Evolutionary conservation across 1,140 invertebrate genomes (phyloP).

Genomic region (Grapholita molesta): DNA sequence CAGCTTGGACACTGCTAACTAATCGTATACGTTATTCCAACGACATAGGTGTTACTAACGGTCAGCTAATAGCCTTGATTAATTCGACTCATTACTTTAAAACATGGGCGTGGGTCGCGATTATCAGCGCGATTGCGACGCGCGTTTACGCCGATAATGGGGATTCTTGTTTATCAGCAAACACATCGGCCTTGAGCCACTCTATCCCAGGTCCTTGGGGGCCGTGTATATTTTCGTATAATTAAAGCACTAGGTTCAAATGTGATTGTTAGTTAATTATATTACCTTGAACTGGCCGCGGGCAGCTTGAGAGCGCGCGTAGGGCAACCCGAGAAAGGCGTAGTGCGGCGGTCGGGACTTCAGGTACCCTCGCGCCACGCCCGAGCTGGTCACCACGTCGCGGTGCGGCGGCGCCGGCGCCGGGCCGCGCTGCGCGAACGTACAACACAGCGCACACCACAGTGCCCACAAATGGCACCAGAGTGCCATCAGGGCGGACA

Average conservation of each 20-base stretch:
- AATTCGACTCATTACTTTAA: not conserved
- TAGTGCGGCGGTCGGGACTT: conserved; percentile 48
- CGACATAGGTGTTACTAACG: too few relatives aligned
- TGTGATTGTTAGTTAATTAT: too few relatives aligned
- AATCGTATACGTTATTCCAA: too few relatives aligned
- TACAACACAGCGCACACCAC: conserved; percentile 18
- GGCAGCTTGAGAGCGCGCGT: conserved; percentile 49
- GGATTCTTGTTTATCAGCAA: conserved; percentile 34
- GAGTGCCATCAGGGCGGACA: conserved; percentile 20
- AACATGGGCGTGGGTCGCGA: not conserved
- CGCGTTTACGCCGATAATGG: conserved; percentile 13
- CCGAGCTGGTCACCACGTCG: conserved; percentile 49
- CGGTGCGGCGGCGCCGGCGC: conserved; percentile 29
- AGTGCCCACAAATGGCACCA: conserved; percentile 31
- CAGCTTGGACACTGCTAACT: too few relatives aligned
- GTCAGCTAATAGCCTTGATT: too few relatives aligned
- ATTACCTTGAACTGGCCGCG: conserved; percentile 58
- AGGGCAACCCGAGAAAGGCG: conserved; percentile 60
- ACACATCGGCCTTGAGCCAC: conserved; percentile 37
- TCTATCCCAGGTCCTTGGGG: too few relatives aligned
- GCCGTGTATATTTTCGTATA: too few relatives aligned
- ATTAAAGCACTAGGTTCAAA: too few relatives aligned
- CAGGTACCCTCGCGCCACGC: conserved; percentile 54
- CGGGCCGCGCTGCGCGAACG: not conserved
- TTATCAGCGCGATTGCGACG: conserved; percentile 29